phyloP scores from a whole-genome alignment of 2,888 invertebrate genomes.

The Pharmacophagus antenor region DNA sequence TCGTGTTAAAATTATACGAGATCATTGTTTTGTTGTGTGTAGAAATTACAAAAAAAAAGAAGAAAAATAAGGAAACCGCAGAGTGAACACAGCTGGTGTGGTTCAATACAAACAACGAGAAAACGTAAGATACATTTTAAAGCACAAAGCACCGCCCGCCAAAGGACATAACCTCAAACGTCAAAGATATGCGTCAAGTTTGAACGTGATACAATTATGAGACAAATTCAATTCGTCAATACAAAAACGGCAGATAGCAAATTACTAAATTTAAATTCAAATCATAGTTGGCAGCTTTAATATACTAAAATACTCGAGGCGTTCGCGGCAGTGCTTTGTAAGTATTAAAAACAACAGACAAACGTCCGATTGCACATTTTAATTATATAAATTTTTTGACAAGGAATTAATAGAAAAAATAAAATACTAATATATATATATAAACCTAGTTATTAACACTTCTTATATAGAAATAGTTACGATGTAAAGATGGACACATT shows the following conservation, averaged over 20 bases:
- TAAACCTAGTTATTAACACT: constrained; percentile 2
- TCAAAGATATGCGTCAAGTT: constrained; percentile 21
- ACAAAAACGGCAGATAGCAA: too few relatives aligned
- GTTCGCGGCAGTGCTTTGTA: constrained; percentile 24
- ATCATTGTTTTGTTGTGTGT: constrained; percentile 70
- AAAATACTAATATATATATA: constrained; percentile 8
- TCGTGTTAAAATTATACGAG: constrained; percentile 65
- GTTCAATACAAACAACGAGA: constrained; percentile 42
- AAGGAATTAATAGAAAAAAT: constrained; percentile 13
- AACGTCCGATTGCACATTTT: constrained; percentile 21
- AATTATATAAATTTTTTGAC: constrained; percentile 17
- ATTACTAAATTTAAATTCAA: neutral
- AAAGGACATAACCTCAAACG: constrained; percentile 19
- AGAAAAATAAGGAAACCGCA: constrained; percentile 45
- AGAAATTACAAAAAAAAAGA: constrained; percentile 41
- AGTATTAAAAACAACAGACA: constrained; percentile 20
- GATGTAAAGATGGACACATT: constrained; percentile 9
- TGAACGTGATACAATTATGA: too few relatives aligned
- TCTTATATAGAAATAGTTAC: neutral
- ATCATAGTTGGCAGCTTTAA: neutral
- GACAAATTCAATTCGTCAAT: too few relatives aligned
- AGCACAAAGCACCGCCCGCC: constrained; percentile 24
- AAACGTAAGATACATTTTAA: constrained; percentile 24
- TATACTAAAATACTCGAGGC: neutral
- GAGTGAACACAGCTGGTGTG: constrained; percentile 74